Conservation (phyloP, 1,140 invertebrate species). For the Nixonia krombeini region DNA sequence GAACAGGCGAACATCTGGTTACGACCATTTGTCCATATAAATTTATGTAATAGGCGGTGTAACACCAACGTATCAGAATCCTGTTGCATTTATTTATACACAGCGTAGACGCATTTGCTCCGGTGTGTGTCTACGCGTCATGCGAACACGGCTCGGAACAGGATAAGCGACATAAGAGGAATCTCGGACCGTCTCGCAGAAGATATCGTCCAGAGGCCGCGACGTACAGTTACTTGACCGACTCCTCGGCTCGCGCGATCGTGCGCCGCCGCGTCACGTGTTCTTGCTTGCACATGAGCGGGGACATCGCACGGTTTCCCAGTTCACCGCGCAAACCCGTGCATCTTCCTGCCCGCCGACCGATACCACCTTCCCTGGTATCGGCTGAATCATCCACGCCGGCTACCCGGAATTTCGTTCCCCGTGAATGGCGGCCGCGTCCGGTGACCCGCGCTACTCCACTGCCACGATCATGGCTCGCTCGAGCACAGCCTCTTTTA, state of each 20-base stretch:
- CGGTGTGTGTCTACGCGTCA: no score
- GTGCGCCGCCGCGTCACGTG: constrained; percentile 25
- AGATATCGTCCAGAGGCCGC: constrained; percentile 66
- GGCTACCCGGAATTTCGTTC: constrained; percentile 50
- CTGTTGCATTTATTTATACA: no score
- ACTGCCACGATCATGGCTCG: constrained; percentile 28
- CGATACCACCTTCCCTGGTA: constrained; percentile 4
- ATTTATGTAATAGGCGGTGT: no score
- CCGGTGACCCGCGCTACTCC: constrained; percentile 43
- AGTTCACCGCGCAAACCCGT: constrained; percentile 30
- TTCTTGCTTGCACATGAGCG: no score
- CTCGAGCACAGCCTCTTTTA: no score
- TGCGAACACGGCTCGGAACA: no score
- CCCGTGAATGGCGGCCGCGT: constrained; percentile 39
- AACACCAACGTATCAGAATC: no score
- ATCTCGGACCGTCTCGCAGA: constrained; percentile 42
- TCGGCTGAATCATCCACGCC: constrained; percentile 24
- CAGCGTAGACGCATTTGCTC: no score
- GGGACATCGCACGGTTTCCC: constrained; percentile 49
- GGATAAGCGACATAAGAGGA: constrained; percentile 24
- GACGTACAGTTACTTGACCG: constrained; percentile 72
- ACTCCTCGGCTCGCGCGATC: constrained; percentile 60
- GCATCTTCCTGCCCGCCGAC: constrained; percentile 21
- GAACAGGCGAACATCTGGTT: no score
- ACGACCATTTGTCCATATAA: no score